phyloP scores from a whole-genome alignment of 2,113 vertebrate genomes.

The Collichthys lucidus region DNA sequence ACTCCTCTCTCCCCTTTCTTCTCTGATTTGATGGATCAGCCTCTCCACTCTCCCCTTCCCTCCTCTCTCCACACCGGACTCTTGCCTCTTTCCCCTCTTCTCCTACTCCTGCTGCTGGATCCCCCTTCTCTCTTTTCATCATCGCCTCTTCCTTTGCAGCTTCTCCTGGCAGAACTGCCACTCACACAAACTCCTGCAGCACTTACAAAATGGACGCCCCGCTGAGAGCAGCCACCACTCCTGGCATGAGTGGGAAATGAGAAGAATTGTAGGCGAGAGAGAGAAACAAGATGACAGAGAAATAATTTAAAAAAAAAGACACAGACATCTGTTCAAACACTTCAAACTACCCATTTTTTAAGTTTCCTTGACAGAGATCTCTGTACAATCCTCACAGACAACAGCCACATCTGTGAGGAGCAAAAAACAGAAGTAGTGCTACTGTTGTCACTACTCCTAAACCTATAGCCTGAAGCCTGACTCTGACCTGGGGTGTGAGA shows the following conservation, averaged over 20 bases:
- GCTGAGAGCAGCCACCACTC: constrained; percentile 64
- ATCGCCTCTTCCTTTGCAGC: constrained; percentile 31
- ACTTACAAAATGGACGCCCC: constrained; percentile 70
- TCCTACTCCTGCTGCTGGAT: neutral
- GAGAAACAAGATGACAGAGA: constrained; percentile 33
- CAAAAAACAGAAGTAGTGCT: neutral
- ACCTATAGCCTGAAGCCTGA: too few relatives aligned
- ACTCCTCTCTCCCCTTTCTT: constrained; percentile 16
- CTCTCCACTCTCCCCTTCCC: neutral
- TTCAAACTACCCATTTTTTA: constrained; percentile 7
- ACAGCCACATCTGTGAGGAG: neutral
- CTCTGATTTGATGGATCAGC: constrained; percentile 10
- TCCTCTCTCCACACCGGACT: constrained; percentile 1
- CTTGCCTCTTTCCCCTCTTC: neutral
- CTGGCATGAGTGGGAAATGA: constrained; percentile 62
- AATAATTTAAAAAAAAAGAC: constrained; percentile 30
- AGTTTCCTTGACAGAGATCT: constrained; percentile 21
- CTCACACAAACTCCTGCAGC: constrained; percentile 62
- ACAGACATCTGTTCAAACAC: constrained; percentile 25
- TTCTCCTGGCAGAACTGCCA: constrained; percentile 44
- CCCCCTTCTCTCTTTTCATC: constrained; percentile 19
- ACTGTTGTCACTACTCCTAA: too few relatives aligned
- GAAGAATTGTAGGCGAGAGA: constrained; percentile 32
- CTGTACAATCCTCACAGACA: too few relatives aligned
- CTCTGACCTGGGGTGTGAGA: too few relatives aligned